These are phyloP conservation scores for Gasterosteus nipponicus DNA, from an alignment of 2,113 vertebrate species.

Conservation along the genomic window DNA sequence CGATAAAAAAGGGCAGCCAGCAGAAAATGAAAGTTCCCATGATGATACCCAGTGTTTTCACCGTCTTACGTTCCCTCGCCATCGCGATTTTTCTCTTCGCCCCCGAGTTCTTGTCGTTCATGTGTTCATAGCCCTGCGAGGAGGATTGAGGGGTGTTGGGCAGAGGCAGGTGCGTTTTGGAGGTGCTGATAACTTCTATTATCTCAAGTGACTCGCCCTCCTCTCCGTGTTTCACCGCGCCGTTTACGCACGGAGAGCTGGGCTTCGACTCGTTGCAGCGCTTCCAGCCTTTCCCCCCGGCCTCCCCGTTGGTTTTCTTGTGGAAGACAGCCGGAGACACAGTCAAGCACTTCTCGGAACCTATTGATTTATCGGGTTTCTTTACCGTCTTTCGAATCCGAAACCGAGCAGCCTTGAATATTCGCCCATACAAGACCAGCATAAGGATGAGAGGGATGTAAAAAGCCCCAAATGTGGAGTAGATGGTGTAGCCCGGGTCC, in stretches of 20 bases:
- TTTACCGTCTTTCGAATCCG: constrained; percentile 94
- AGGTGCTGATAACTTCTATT: constrained; percentile 87
- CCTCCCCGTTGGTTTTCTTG: constrained; percentile 84
- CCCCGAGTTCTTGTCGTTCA: constrained; percentile 86
- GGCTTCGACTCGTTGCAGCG: constrained; percentile 78
- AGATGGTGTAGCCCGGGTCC: constrained; percentile 97
- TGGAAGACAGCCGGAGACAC: constrained; percentile 81
- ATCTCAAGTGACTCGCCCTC: constrained; percentile 88
- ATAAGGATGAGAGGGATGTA: constrained; percentile 96
- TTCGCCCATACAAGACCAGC: constrained; percentile 95
- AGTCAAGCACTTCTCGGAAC: constrained; percentile 77
- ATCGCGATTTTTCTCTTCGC: constrained; percentile 91
- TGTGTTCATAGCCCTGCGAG: constrained; percentile 78
- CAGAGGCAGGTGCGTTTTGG: constrained; percentile 88
- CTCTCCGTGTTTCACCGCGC: constrained; percentile 84
- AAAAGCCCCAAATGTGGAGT: constrained; percentile 98
- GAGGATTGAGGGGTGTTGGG: constrained; percentile 83
- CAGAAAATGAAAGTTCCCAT: constrained; percentile 99
- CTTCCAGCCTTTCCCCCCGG: constrained; percentile 80
- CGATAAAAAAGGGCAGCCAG: constrained; percentile 98
- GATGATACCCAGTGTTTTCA: constrained; percentile 97
- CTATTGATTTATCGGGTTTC: constrained; percentile 86
- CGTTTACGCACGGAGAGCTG: constrained; percentile 84
- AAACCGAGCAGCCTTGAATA: constrained; percentile 95
- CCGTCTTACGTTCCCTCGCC: constrained; percentile 94